Percentiles rank a stretch among this genome's conserved stretches.
Evolutionary conservation across 2,888 invertebrate species (phyloP).

Genomic region (Venusia cambrica): DNA sequence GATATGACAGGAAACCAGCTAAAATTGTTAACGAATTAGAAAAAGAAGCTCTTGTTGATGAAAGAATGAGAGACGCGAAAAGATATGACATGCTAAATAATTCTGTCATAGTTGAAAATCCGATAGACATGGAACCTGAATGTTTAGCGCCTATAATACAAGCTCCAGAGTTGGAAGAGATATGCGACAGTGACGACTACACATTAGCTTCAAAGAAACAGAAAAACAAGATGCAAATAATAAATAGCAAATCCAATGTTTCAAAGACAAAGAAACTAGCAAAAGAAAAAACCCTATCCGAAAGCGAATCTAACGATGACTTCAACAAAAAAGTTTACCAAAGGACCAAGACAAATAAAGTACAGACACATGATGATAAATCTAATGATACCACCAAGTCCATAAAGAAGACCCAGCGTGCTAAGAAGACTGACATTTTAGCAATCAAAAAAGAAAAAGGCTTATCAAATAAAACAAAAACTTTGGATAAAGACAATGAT

Average conservation of each 20-base stretch:
- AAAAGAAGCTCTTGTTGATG: slow-evolving; percentile 37
- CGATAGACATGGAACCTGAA: slow-evolving; percentile 12
- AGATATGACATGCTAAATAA: slow-evolving; percentile 47
- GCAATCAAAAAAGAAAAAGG: slow-evolving; percentile 22
- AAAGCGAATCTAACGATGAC: slow-evolving; percentile 12
- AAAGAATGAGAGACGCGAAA: slow-evolving; percentile 50
- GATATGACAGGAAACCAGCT: slow-evolving; percentile 15
- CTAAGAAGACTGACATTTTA: slow-evolving; percentile 23
- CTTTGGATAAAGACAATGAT: slow-evolving; percentile 32
- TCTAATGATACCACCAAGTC: slow-evolving; percentile 4
- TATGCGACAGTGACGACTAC: too few relatives aligned
- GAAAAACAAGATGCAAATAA: too few relatives aligned
- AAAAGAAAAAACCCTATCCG: slow-evolving; percentile 1
- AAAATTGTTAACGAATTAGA: too few relatives aligned
- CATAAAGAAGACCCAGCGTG: slow-evolving; percentile 18
- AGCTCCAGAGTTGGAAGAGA: slow-evolving; percentile 49
- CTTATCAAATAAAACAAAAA: slow-evolving; percentile 23
- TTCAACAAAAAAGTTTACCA: slow-evolving; percentile 24
- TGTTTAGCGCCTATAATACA: slow-evolving; percentile 36
- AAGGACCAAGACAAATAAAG: slow-evolving; percentile 11
- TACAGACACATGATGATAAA: not conserved
- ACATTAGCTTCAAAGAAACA: too few relatives aligned
- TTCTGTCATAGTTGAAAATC: slow-evolving; percentile 41
- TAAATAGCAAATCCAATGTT: slow-evolving; percentile 25
- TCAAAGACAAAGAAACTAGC: slow-evolving; percentile 4